phyloP scores from a whole-genome alignment of 2,797 vertebrate genomes.

The Petrocephalus sullivani region DNA sequence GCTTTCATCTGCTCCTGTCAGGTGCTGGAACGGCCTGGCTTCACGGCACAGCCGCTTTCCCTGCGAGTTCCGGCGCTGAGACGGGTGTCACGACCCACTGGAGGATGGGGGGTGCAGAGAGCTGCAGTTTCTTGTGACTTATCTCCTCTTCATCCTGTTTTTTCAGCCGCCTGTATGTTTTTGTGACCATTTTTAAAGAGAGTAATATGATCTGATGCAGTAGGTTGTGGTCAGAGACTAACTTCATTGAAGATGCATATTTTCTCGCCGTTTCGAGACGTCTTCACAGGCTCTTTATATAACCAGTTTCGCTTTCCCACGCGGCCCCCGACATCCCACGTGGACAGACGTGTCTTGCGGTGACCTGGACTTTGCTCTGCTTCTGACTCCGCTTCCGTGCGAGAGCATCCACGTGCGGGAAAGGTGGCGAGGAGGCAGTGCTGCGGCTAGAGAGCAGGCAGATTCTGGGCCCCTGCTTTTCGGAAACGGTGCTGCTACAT shows the following conservation, averaged over 20 bases:
- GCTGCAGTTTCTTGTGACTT: not conserved
- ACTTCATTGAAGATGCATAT: not conserved
- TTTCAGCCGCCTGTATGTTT: not conserved
- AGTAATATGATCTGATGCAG: not conserved
- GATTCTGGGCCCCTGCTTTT: not conserved
- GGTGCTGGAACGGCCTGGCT: constrained; percentile 69
- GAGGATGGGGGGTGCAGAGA: not conserved
- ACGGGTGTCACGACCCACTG: not conserved
- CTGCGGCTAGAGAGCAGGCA: not conserved
- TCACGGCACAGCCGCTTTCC: constrained; percentile 54
- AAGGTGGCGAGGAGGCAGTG: not conserved
- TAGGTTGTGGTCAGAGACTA: not conserved
- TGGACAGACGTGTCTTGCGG: not conserved
- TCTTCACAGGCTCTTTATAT: not conserved
- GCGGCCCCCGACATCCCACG: not conserved
- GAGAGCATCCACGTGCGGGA: not conserved
- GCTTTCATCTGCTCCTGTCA: constrained; percentile 64
- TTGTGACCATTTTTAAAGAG: not conserved
- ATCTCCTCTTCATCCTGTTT: not conserved
- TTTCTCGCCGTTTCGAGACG: not conserved
- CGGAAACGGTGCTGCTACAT: not conserved
- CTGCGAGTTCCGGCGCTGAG: constrained; percentile 34
- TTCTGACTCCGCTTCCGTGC: not conserved
- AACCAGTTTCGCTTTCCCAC: not conserved
- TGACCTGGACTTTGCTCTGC: not conserved